Conservation (phyloP, 2,113 vertebrate genomes). For the Arothron firmamentum region DNA sequence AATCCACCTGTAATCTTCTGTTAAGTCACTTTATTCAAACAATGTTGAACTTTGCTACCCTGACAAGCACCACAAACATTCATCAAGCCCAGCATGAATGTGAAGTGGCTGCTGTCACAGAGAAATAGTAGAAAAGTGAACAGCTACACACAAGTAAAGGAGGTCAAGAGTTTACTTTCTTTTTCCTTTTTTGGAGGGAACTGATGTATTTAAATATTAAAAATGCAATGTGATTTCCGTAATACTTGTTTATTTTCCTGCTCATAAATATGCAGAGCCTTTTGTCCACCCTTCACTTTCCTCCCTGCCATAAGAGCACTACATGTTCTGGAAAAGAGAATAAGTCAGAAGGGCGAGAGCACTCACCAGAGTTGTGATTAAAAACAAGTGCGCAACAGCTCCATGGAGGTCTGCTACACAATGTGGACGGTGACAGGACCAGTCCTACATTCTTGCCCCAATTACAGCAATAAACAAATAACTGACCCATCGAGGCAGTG, state of each 20-base stretch:
- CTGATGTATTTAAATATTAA: constrained; percentile 8
- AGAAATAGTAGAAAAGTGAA: constrained; percentile 11
- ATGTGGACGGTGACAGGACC: constrained; percentile 20
- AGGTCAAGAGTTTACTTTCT: constrained; percentile 6
- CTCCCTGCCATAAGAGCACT: constrained; percentile 42
- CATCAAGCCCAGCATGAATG: no score
- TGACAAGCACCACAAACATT: no score
- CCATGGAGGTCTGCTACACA: neutral
- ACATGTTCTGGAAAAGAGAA: constrained; percentile 67
- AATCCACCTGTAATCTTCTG: constrained; percentile 30
- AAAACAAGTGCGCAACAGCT: constrained; percentile 11
- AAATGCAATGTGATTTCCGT: constrained; percentile 34
- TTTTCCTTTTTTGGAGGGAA: constrained; percentile 20
- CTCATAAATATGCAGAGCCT: constrained; percentile 74
- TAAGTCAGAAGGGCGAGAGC: constrained; percentile 51
- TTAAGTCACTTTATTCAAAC: neutral
- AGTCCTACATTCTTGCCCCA: constrained; percentile 67
- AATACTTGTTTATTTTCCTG: constrained; percentile 16
- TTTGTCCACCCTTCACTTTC: constrained; percentile 40
- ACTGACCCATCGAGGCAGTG: constrained; percentile 21
- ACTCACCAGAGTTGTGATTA: constrained; percentile 28
- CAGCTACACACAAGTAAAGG: constrained; percentile 12
- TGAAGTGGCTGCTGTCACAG: constrained; percentile 27
- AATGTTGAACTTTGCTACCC: no score
- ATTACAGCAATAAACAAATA: constrained; percentile 66